phyloP scores from a whole-genome alignment of 2,797 vertebrate species.

The Pitangus sulphuratus region DNA sequence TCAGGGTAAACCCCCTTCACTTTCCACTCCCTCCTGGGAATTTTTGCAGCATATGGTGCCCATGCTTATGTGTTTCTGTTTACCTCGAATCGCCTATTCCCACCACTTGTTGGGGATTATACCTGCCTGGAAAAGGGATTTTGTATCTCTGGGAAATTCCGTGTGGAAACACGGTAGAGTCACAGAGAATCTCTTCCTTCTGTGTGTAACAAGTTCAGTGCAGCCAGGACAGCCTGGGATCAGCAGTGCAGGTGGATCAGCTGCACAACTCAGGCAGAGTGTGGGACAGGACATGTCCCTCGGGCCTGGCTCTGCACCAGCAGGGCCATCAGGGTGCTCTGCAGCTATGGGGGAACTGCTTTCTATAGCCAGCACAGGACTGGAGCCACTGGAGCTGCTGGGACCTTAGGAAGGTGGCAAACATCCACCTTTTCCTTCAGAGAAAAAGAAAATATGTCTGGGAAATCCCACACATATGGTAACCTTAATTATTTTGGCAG shows the following conservation, averaged over 20 bases:
- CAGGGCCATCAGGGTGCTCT: neutral
- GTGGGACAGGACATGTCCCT: neutral
- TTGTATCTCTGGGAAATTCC: neutral
- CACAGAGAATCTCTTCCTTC: neutral
- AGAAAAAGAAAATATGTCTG: neutral
- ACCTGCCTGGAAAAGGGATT: neutral
- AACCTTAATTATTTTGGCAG: neutral
- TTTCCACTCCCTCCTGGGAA: neutral
- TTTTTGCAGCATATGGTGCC: fast-evolving
- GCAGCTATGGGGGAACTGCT: neutral
- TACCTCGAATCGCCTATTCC: neutral
- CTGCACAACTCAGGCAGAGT: neutral
- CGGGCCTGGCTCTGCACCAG: fast-evolving
- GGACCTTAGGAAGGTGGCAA: neutral
- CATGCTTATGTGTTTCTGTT: neutral
- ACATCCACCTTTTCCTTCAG: neutral
- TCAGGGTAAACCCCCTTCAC: neutral
- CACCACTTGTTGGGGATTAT: neutral
- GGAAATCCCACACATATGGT: neutral
- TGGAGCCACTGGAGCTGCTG: neutral
- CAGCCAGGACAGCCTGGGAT: neutral
- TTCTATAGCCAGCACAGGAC: too few species aligned
- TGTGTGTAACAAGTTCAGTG: neutral
- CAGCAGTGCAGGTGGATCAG: fast-evolving
- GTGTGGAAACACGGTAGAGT: fast-evolving